Evolutionary conservation across 2,888 invertebrate species (phyloP), one percentile per base, ranked within the genome.

Genomic region (Dromius quadrimaculatus): DNA sequence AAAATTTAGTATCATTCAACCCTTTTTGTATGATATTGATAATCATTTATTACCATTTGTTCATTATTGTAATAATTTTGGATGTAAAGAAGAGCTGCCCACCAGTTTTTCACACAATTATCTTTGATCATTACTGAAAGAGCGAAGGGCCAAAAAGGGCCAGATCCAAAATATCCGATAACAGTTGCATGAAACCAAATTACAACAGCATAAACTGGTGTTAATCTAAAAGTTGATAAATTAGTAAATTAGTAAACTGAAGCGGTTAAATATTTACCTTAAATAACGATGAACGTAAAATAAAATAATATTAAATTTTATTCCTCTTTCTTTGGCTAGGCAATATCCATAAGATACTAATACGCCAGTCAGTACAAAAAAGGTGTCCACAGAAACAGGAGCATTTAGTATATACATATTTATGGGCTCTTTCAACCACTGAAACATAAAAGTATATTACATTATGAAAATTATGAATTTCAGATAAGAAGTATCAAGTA

Each of bases 191-290:
- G 78, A 38, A 84, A 75, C 1, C 81, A 78, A 45, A 86, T 76
- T 22, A 84, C 77, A 2, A 84, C 76, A 2, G 79, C 79, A 54
- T 84, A 81, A 0, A 84, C 80, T 11, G 85, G 85, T 1, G 85
- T 84, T 62, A 86, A 77, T 75, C 85, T 82, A 66, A 13, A 38
- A 71, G 72, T 28, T 19, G 34, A 57, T n/a, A 57, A n/a, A n/a
- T 32, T 32, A 38, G 28, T 19, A 50, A 59, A 61, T 41, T 32
- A 57, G 20, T 62, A 36, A 17, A 71, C 71, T 69, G 19, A 45
- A 2, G 8, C 1, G 19, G 9, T 45, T 50, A 17, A n/a, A 3
- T 50, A 50, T 32, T 59, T 59, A 59, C 59, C 59, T 59, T 36
- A 59, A 36, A 20, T 59, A 59, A n/a, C 59, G 59, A 36, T 59